Percentiles rank a stretch among this genome's conserved stretches.
Evolutionary conservation across 2,888 invertebrate genomes (phyloP).

Genomic region (Leptodirus hochenwartii): DNA sequence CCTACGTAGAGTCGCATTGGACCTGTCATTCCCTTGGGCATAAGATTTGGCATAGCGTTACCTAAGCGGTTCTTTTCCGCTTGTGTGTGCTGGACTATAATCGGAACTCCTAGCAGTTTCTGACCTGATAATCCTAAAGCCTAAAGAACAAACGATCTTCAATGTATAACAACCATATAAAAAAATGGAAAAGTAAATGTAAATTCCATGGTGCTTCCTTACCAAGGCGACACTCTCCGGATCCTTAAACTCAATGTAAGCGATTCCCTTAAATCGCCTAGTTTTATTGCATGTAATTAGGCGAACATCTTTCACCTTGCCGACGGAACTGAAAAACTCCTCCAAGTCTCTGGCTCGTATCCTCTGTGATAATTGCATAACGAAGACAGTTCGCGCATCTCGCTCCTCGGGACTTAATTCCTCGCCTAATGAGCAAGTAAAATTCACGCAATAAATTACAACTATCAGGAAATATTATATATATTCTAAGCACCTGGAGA

Average conservation of each 20-base stretch:
- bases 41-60: slow-evolving; percentile 65
- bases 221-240: slow-evolving; percentile 92
- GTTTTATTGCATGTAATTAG: slow-evolving; percentile 99
- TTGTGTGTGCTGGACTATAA: slow-evolving; percentile 96
- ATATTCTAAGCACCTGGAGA: too few species aligned
- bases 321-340: slow-evolving; percentile 97
- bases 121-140: slow-evolving; percentile 93
- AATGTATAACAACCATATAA: slow-evolving; percentile 1
- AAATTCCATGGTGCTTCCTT: slow-evolving; percentile 22
- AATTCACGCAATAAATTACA: slow-evolving; percentile 14
- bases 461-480: slow-evolving; percentile 16
- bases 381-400: slow-evolving; percentile 96
- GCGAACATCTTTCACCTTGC: slow-evolving; percentile 94
- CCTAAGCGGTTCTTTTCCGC: slow-evolving; percentile 89
- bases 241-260: slow-evolving; percentile 98
- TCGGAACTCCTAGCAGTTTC: slow-evolving; percentile 86
- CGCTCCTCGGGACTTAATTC: slow-evolving; percentile 91
- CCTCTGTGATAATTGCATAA: slow-evolving; percentile 92
- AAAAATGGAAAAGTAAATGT: slow-evolving; percentile 1
- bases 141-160: slow-evolving; percentile 28
- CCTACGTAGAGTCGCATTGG: slow-evolving; percentile 96
- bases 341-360: slow-evolving; percentile 89
- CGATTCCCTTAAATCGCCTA: slow-evolving; percentile 94
- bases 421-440: slow-evolving; percentile 35
- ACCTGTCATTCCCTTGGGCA: slow-evolving; percentile 77